These are phyloP conservation scores for Epistrophe eligans DNA, from an alignment of 2,888 invertebrate species.

Conservation along the genomic window DNA sequence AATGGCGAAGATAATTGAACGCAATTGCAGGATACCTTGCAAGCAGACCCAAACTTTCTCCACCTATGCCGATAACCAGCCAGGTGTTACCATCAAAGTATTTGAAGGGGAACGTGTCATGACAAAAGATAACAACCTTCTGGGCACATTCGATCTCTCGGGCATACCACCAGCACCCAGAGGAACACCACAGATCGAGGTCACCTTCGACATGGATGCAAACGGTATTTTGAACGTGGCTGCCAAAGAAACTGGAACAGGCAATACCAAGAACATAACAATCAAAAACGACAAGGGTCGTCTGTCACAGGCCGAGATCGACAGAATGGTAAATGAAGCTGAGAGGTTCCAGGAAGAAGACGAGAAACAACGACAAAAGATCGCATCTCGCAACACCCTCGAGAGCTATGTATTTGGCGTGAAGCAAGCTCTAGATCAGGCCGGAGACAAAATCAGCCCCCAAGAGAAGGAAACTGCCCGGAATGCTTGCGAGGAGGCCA, in stretches of 20 bases:
- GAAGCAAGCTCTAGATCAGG: slow-evolving; percentile 88
- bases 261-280: slow-evolving; percentile 89
- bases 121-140: slow-evolving; percentile 96
- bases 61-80: slow-evolving; percentile 92
- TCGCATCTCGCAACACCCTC: slow-evolving; percentile 88
- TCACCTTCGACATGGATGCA: slow-evolving; percentile 91
- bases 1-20: slow-evolving; percentile 90
- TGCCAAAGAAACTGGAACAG: slow-evolving; percentile 88
- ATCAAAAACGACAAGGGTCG: slow-evolving; percentile 92
- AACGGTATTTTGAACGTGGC: slow-evolving; percentile 96
- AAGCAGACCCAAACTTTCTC: slow-evolving; percentile 90
- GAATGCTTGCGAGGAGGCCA: slow-evolving; percentile 87
- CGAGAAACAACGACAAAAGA: slow-evolving; percentile 87
- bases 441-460: slow-evolving; percentile 86
- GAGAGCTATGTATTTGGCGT: slow-evolving; percentile 89
- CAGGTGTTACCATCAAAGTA: slow-evolving; percentile 89
- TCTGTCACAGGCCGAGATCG: slow-evolving; percentile 90
- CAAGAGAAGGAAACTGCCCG: slow-evolving; percentile 88
- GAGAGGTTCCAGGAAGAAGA: slow-evolving; percentile 89
- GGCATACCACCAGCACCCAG: slow-evolving; percentile 96
- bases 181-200: slow-evolving; percentile 93
- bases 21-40: slow-evolving; percentile 89
- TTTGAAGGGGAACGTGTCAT: slow-evolving; percentile 93
- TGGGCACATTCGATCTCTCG: slow-evolving; percentile 97
- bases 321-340: slow-evolving; percentile 89